Evolutionary conservation across 2,888 invertebrate genomes (phyloP).

Genomic region (Spodoptera littoralis): DNA sequence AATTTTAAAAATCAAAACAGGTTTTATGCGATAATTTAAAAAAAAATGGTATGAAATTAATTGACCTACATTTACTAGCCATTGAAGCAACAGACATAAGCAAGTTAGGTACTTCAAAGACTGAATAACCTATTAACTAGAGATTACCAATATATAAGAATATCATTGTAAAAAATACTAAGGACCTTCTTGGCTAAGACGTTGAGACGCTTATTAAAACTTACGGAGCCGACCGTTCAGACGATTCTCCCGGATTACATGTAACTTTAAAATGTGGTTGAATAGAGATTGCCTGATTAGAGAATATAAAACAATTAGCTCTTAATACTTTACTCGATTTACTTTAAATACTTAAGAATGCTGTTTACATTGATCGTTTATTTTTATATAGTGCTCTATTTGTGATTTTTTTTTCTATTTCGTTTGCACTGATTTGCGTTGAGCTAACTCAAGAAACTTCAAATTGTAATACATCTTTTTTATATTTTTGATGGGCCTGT

Average conservation of each 20-base stretch:
- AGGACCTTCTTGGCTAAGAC: slow-evolving; percentile 60
- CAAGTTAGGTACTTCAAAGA: too few relatives aligned
- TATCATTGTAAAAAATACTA: slow-evolving; percentile 58
- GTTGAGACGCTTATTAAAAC: slow-evolving; percentile 64
- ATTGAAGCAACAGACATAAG: too few relatives aligned
- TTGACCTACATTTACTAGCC: too few relatives aligned
- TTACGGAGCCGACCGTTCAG: slow-evolving; percentile 50
- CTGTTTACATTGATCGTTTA: slow-evolving; percentile 31
- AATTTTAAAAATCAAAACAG: too few relatives aligned
- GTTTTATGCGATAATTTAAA: too few relatives aligned
- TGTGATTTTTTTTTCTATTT: too few relatives aligned
- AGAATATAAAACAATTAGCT: slow-evolving; percentile 52
- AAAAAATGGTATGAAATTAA: too few relatives aligned
- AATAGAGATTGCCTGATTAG: slow-evolving; percentile 60
- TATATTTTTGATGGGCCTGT: too few relatives aligned
- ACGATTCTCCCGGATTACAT: slow-evolving; percentile 70
- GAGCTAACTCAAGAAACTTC: too few relatives aligned
- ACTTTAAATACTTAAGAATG: slow-evolving; percentile 21
- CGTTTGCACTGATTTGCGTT: background rate
- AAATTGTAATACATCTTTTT: too few relatives aligned
- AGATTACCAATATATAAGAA: slow-evolving; percentile 22
- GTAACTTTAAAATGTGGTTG: slow-evolving; percentile 71
- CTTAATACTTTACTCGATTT: slow-evolving; percentile 32
- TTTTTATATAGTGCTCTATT: slow-evolving; percentile 6
- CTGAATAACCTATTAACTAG: too few relatives aligned